Evolutionary conservation across 2,888 invertebrate species (phyloP).

Genomic region (Pecten maximus): DNA sequence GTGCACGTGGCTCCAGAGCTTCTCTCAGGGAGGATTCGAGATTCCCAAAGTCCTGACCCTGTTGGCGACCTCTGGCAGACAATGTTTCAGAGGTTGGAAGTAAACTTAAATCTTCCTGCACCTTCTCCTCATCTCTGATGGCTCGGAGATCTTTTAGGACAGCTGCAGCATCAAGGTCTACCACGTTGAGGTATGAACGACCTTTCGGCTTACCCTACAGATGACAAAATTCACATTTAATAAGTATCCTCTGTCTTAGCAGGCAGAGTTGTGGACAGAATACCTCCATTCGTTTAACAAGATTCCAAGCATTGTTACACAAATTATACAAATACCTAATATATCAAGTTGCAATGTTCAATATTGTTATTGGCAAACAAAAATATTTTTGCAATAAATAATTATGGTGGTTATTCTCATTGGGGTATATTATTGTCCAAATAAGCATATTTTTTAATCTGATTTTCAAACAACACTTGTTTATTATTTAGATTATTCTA

Average conservation of each 20-base stretch:
- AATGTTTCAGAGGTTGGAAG: conserved; percentile 49
- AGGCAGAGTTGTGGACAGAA: not conserved
- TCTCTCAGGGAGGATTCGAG: conserved; percentile 59
- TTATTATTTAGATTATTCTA: too few relatives aligned
- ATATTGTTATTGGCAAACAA: too few relatives aligned
- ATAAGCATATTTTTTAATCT: too few relatives aligned
- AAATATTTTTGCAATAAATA: not conserved
- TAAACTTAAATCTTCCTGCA: conserved; percentile 49
- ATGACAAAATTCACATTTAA: not conserved
- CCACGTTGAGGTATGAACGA: conserved; percentile 74
- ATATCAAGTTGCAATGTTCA: too few relatives aligned
- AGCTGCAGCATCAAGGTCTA: conserved; percentile 74
- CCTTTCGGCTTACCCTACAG: conserved; percentile 59
- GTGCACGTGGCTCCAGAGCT: conserved; percentile 51
- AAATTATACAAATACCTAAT: too few relatives aligned
- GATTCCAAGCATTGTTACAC: not conserved
- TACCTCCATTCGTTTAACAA: not conserved
- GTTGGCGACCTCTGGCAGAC: conserved; percentile 44
- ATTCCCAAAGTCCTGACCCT: conserved; percentile 40
- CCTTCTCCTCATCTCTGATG: conserved; percentile 57
- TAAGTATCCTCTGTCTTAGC: not conserved
- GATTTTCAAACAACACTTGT: too few relatives aligned
- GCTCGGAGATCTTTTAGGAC: conserved; percentile 73
- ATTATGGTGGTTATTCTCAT: too few relatives aligned
- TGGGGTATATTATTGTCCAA: too few relatives aligned